These are phyloP conservation scores for Dryadula phaetusa DNA, from an alignment of 2,888 invertebrate species.

Conservation along the genomic window DNA sequence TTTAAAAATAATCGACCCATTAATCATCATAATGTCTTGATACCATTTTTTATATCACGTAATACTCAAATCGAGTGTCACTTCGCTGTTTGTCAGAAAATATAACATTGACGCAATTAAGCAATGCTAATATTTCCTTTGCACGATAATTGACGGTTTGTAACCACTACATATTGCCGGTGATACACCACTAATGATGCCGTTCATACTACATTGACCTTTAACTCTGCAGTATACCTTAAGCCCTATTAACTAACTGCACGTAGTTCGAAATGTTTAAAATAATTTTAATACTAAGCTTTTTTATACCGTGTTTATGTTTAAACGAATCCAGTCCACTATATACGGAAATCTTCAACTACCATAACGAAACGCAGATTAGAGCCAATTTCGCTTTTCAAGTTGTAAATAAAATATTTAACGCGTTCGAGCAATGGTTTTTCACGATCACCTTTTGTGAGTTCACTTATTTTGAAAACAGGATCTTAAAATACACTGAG, in stretches of 20 bases:
- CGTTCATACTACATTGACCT: slow-evolving; percentile 56
- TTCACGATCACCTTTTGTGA: slow-evolving; percentile 77
- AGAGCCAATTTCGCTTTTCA: slow-evolving; percentile 67
- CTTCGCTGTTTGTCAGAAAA: slow-evolving; percentile 42
- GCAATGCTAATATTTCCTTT: slow-evolving; percentile 72
- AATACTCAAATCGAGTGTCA: slow-evolving; percentile 30
- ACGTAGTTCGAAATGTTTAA: slow-evolving; percentile 56
- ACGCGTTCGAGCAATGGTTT: slow-evolving; percentile 73
- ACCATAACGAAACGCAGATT: slow-evolving; percentile 59
- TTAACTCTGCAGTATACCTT: slow-evolving; percentile 58
- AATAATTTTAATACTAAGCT: slow-evolving; percentile 49
- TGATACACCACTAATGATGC: slow-evolving; percentile 69
- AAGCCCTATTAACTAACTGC: slow-evolving; percentile 45
- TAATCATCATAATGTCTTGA: neutral
- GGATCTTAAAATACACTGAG: slow-evolving; percentile 73
- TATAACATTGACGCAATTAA: slow-evolving; percentile 59
- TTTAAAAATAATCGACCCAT: neutral
- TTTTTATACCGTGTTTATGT: slow-evolving; percentile 50
- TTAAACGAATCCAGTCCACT: slow-evolving; percentile 52
- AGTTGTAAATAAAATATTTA: slow-evolving; percentile 71
- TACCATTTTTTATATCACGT: slow-evolving; percentile 7
- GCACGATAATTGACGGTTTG: slow-evolving; percentile 74
- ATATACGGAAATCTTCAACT: slow-evolving; percentile 61
- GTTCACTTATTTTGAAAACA: slow-evolving; percentile 77
- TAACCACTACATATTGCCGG: slow-evolving; percentile 58